Base-by-base conservation (phyloP, 2,888 invertebrate genomes). In the Ceratothoa steindachneri region DNA sequence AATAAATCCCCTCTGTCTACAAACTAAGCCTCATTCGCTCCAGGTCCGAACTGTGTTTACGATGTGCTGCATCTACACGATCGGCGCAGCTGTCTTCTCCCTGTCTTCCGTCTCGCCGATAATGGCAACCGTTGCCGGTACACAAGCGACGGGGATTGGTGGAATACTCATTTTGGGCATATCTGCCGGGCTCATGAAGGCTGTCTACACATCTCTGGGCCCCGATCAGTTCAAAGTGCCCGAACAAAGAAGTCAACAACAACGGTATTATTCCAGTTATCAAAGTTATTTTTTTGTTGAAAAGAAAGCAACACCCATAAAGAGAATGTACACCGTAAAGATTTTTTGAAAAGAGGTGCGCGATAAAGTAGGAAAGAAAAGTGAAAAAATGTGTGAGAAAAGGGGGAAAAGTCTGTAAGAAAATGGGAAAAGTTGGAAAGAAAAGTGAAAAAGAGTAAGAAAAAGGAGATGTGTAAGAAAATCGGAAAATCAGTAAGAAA, bases 121-220 rank as follows among this genome's bases (percentile, higher is more conserved):
- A 12, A 77, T 77, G 77, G 30, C 65, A 30, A 66, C 71, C 7
- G 64, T 73, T 4, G 19, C 22, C 12, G 53, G 60, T 2, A 71
- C 77, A 4, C 30, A 74, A 30, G 64, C 65, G 24, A 71, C 73
- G 19, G 77, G 73, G 22, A 73, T 77, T 5, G 31, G 31, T 19
- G 77, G 77, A 0, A 53, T 77, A 1, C 66, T 77, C 55, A 71
- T 74, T 15, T 60, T 77, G n/a, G 77, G 77, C 0, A 12, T 77
- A 22, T 71, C 71, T 30, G 77, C 77, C 1, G 77, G 77, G 7
- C 55, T 77, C 0, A 77, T 77, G 77, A 77, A 77, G 29, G 77
- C 76, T 3, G 72, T 68, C 27, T 76, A 73, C 31, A 67, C 67
- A 2, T 72, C 69, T 15, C 67, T 76, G 0, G 73, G 73, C 7